Base-by-base conservation (phyloP, 2,888 invertebrate species). In the Cryptops parisi region DNA sequence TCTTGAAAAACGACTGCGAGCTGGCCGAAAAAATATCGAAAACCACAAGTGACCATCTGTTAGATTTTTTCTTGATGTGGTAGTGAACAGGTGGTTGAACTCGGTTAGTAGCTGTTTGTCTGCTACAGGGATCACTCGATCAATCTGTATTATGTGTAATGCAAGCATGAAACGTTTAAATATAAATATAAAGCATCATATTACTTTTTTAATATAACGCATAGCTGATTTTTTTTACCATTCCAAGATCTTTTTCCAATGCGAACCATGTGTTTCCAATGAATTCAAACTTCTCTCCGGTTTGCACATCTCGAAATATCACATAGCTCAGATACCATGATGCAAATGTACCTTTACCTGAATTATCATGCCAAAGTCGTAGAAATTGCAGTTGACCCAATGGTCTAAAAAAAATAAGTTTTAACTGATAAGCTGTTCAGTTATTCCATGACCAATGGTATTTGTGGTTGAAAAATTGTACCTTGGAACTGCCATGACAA, bases 31-130 rank as follows among this genome's bases (percentile, higher is more conserved):
- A 55, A 75, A 68, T 5, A 75, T 69, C 1, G 73, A 73, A 61
- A 74, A 72, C 74, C 74, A 74, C 41, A 74, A 62, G 60, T 74
- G 74, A 3, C 70, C 72, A 56, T 75, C 74, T 15, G 67, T 64
- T 2, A 75, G 61, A 52, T 70, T 68, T 58, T 67, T 67, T 33
- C 65, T 64, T 3, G 68, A 64, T 39, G 64, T 65, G 54, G 67
- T 65, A 2, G 66, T 60, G 61, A 74, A 73, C 52, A 73, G 61
- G 59, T 72, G 70, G 9, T 63, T 60, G 58, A 74, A 73, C 52
- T 70, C 66, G 2, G 64, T 64, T 61, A 70, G 67, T 60, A 73
- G 69, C 44, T 70, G 69, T 22, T 63, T 62, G 2, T 70, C 70
- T 12, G 73, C 69, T 2, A 72, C 70, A 1, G 73, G 70, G n/a